Evolutionary conservation across 2,113 vertebrate genomes (phyloP), one percentile per base, ranked within the genome.

Genomic region (Amphiprion percula): DNA sequence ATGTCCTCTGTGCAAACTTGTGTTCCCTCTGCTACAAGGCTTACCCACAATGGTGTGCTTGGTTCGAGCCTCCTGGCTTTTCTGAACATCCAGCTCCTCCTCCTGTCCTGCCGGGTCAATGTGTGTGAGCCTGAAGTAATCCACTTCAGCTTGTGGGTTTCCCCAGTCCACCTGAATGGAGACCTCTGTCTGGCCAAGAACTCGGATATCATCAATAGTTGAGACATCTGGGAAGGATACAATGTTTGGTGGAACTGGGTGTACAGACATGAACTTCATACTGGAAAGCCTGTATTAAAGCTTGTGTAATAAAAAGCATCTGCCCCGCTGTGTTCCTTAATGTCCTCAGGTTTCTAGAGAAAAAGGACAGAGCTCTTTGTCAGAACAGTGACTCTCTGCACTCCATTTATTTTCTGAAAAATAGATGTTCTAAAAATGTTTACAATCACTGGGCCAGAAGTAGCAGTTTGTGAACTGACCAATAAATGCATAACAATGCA

Each of bases 161-260:
- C 96, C 90, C 96, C 97, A 97, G 74, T 97, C 96, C 84, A 98
- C 95, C 21, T 96, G 91, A 23, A 98, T 94, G 0, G 96, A 95
- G 67, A 90, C 89, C 26, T 97, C 96, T 1, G 94, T 96, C 91
- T 97, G 95, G 15, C 96, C 95, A 0, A 94, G 90, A 82, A 97
- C 95, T 90, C 90, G 93, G 16, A 97, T 88, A 28, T 91, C 91
- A 83, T 77, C 89, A 19, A 95, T 87, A 19, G 72, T 56, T 47
- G 95, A 90, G 2, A 91, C 83, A 61, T 87, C 96, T 97, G 90
- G 30, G 53, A 82, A 64, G 47, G 5, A 77, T 24, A 74, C 33
- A 78, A 73, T 64, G 11, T 26, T 56, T 68, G 59, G 28, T 78
- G 64, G 41, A 64, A 69, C 23, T 55, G 47, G 21, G 7, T 23